Base-by-base conservation (phyloP, 2,797 vertebrate genomes). In the Macropodus opercularis region DNA sequence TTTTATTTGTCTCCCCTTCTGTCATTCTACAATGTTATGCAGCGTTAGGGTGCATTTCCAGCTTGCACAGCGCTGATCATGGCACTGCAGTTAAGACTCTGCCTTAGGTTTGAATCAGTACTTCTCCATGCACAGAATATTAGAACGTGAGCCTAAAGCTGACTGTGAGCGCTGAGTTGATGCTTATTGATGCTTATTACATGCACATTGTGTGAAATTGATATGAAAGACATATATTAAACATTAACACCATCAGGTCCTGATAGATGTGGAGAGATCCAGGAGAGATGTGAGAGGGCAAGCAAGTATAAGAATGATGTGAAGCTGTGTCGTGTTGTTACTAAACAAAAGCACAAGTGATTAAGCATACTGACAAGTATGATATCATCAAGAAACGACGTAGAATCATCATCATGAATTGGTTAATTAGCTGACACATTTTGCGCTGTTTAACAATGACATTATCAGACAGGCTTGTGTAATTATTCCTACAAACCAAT, bases 1-100 rank as follows among this genome's bases (percentile, higher is more conserved):
- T 94, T 95, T 94, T 94, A 93, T 92, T 93, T 89, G 84, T 91
- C 84, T 90, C 75, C 70, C 85, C 87, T 86, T 88, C 89, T 92
- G 87, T 93, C 86, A 86, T 91, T 86, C 87, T 86, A 86, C 88
- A 84, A 85, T 69, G 83, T 78, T 87, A 82, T 85, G 81, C 69
- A 64, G 86, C 56, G 72, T 91, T 91, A 88, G 84, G 89, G 89
- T 73, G 43, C 27, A 90, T 90, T 90, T 89, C 84, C 76, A 80
- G 78, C 72, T 88, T 83, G 77, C 75, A 72, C 69, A 75, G 44
- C 72, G 19, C 72, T 80, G 86, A 87, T 92, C 90, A 93, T 87
- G 84, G 84, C 76, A 65, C 73, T 59, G 31, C 5, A 50, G 50
- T 26, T 49, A 69, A 54, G 49, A 48, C 4, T 24, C 24, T 59